Conservation (phyloP, 1,140 invertebrate genomes). For the Pseudoatta argentina region DNA sequence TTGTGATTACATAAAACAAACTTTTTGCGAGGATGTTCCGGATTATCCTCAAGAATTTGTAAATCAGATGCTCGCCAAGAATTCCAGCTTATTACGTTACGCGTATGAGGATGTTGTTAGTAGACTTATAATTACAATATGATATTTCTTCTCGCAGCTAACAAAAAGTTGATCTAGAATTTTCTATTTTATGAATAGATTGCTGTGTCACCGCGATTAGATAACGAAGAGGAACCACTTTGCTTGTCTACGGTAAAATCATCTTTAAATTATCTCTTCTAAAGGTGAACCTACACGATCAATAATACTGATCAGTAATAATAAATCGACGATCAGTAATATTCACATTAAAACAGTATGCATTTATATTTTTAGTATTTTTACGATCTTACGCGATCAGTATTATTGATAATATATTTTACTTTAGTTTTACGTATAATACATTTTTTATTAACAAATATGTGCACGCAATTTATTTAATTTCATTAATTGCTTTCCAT, state of each 20-base stretch:
- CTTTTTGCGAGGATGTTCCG: conserved; percentile 70
- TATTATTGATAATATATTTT: too few relatives aligned
- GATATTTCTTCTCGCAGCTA: neutral
- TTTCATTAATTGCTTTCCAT: too few relatives aligned
- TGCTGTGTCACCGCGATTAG: neutral
- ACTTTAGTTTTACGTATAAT: too few relatives aligned
- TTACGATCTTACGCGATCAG: too few relatives aligned
- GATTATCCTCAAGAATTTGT: conserved; percentile 74
- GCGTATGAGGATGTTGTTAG: conserved; percentile 70
- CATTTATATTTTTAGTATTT: too few relatives aligned
- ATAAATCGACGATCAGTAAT: too few relatives aligned
- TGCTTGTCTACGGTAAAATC: conserved; percentile 32
- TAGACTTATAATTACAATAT: neutral
- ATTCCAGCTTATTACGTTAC: conserved; percentile 66
- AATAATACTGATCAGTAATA: too few relatives aligned
- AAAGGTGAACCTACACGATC: too few relatives aligned
- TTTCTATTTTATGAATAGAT: conserved; percentile 11
- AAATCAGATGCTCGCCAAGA: conserved; percentile 45
- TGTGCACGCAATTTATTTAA: too few relatives aligned
- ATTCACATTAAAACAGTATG: too few relatives aligned
- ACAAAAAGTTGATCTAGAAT: neutral
- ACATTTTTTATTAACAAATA: too few relatives aligned
- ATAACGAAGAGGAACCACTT: neutral
- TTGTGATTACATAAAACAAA: conserved; percentile 56
- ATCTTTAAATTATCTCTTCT: conserved; percentile 11